Percentiles rank a stretch among this genome's conserved stretches.
Conservation (phyloP, 1,140 invertebrate species). For the Camponotus vicinus region DNA sequence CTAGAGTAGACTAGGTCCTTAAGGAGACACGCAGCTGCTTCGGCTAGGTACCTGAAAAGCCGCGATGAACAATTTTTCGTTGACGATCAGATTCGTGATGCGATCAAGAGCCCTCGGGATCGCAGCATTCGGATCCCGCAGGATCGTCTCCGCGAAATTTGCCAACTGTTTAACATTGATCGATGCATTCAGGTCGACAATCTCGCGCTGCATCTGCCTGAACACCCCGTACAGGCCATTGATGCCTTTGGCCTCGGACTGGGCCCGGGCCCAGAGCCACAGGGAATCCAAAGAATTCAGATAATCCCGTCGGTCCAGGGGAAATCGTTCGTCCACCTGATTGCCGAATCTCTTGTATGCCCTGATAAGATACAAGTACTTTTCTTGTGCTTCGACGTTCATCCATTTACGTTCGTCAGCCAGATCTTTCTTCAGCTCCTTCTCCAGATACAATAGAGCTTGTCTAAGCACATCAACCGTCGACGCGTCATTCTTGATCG, state of each 20-base stretch:
- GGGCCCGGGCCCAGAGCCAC: constrained; percentile 87
- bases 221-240: constrained; percentile 88
- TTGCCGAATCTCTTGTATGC: constrained; percentile 87
- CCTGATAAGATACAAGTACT: constrained; percentile 84
- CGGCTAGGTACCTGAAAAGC: constrained; percentile 87
- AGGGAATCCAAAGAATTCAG: constrained; percentile 83
- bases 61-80: constrained; percentile 88
- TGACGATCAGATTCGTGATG: constrained; percentile 86
- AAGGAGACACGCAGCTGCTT: not conserved
- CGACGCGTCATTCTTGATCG: constrained; percentile 37
- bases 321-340: constrained; percentile 79
- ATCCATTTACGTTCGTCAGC: constrained; percentile 17
- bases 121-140: constrained; percentile 87
- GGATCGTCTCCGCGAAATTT: constrained; percentile 88
- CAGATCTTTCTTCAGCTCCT: constrained; percentile 46
- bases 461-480: constrained; percentile 87
- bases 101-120: constrained; percentile 85
- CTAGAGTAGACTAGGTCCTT: too few species aligned
- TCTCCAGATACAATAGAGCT: constrained; percentile 86
- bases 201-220: constrained; percentile 85
- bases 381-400: constrained; percentile 23
- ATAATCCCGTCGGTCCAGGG: constrained; percentile 78
- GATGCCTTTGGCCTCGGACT: constrained; percentile 86
- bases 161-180: constrained; percentile 86
- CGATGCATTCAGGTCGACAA: constrained; percentile 72